These are phyloP conservation scores for Tachyglossus aculeatus DNA, from an alignment of 2,797 vertebrate species.

Conservation along the genomic window DNA sequence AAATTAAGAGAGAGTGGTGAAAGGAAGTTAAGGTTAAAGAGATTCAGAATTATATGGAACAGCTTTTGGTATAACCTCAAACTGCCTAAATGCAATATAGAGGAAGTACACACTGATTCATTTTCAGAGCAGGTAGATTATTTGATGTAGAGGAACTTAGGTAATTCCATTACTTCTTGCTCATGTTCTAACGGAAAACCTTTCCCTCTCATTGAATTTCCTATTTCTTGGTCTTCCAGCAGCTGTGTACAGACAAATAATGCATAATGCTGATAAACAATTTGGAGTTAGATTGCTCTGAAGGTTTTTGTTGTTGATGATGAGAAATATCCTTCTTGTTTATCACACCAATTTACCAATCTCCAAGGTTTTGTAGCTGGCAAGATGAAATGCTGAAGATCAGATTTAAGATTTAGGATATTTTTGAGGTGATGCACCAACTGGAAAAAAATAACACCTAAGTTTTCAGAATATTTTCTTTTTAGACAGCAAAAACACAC, in stretches of 20 bases:
- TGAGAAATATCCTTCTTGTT: slow-evolving; percentile 60
- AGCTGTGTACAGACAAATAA: slow-evolving; percentile 61
- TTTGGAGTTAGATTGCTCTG: slow-evolving; percentile 28
- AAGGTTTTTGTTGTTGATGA: slow-evolving; percentile 29
- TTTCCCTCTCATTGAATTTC: slow-evolving; percentile 52
- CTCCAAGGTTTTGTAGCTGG: slow-evolving; percentile 53
- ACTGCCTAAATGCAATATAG: slow-evolving; percentile 22
- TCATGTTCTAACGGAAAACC: slow-evolving; percentile 58
- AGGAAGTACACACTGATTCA: not conserved
- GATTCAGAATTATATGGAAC: slow-evolving; percentile 7
- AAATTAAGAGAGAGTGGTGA: not conserved
- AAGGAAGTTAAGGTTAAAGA: slow-evolving; percentile 2
- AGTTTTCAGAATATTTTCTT: slow-evolving; percentile 24
- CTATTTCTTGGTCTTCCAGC: slow-evolving; percentile 35
- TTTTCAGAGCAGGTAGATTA: slow-evolving; percentile 3
- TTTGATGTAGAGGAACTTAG: slow-evolving; percentile 6
- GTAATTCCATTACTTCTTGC: slow-evolving; percentile 39
- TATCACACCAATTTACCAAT: slow-evolving; percentile 63
- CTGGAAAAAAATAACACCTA: not conserved
- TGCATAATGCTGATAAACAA: slow-evolving; percentile 53
- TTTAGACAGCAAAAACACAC: not conserved
- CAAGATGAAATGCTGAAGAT: slow-evolving; percentile 62
- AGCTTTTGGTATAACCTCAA: slow-evolving; percentile 1
- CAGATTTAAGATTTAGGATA: slow-evolving; percentile 55
- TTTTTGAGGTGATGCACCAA: slow-evolving; percentile 35